Evolutionary conservation across 2,113 vertebrate genomes (phyloP).

Genomic region (Cacatua alba): DNA sequence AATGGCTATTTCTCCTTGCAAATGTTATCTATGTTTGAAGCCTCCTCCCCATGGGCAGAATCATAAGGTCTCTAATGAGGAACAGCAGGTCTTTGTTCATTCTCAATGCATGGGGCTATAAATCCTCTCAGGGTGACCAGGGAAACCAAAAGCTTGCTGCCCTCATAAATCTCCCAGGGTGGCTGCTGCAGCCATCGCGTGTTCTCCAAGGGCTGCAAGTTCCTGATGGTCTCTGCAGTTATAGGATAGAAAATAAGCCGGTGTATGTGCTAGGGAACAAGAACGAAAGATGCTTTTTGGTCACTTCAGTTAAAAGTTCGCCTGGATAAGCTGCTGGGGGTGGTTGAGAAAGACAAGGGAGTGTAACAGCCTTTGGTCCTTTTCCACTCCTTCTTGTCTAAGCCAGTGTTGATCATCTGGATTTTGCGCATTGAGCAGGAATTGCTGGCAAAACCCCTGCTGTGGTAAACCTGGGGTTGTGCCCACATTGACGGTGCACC

Average conservation of each 20-base stretch:
- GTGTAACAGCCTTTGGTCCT: not conserved
- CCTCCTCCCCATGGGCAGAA: not conserved
- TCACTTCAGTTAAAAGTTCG: not conserved
- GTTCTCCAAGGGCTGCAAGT: not conserved
- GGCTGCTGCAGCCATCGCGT: not conserved
- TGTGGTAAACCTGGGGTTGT: not conserved
- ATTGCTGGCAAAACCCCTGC: not conserved
- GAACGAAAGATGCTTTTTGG: not conserved
- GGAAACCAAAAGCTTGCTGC: slow-evolving; percentile 40
- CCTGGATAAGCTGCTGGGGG: not conserved
- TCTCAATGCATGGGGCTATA: slow-evolving; percentile 16
- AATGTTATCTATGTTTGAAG: slow-evolving; percentile 48
- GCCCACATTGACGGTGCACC: not conserved
- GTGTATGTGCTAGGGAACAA: not conserved
- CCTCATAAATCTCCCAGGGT: slow-evolving; percentile 23
- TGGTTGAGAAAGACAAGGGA: not conserved
- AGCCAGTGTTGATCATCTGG: not conserved
- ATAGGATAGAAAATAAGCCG: not conserved
- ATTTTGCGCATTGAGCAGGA: not conserved
- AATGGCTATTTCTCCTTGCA: slow-evolving; percentile 23
- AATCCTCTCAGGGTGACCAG: slow-evolving; percentile 27
- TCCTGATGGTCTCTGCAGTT: not conserved
- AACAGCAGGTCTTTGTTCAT: slow-evolving; percentile 60
- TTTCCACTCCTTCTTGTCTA: not conserved
- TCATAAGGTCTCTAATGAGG: slow-evolving; percentile 51